A percentile compares a stretch with the other conserved stretches of the same genome.
Evolutionary conservation across 2,888 invertebrate genomes (phyloP).

Genomic region (Coleophora deauratella): DNA sequence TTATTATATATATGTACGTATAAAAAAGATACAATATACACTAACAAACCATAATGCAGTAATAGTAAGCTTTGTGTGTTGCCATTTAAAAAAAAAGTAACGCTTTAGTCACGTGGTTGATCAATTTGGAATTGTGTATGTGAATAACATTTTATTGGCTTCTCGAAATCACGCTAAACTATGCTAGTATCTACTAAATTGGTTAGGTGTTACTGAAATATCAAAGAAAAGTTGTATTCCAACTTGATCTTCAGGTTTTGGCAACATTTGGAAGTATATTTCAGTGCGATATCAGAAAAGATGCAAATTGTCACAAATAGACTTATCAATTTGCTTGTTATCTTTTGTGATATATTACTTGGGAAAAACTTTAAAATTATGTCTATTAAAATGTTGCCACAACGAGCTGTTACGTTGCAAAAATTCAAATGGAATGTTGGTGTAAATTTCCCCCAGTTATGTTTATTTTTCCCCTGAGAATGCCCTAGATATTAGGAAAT

Average conservation of each 20-base stretch:
- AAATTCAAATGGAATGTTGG: conserved; percentile 80
- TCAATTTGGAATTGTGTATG: conserved; percentile 69
- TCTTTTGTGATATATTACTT: neutral
- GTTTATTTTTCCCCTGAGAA: conserved; percentile 63
- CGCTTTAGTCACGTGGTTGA: conserved; percentile 55
- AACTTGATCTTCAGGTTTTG: conserved; percentile 64
- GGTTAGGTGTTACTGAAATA: conserved; percentile 3
- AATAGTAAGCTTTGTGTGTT: conserved; percentile 58
- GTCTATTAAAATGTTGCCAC: conserved; percentile 47
- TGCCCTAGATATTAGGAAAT: conserved; percentile 73
- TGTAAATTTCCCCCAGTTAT: conserved; percentile 66
- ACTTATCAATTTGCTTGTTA: neutral
- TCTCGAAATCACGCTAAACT: conserved; percentile 29
- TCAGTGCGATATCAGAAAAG: neutral
- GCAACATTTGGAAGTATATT: conserved; percentile 37
- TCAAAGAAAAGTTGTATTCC: conserved; percentile 41
- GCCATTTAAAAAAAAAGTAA: conserved; percentile 27
- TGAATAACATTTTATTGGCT: conserved; percentile 57
- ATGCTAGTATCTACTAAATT: conserved; percentile 7
- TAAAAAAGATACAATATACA: conserved; percentile 55
- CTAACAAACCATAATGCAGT: conserved; percentile 64
- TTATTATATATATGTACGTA: too few relatives aligned
- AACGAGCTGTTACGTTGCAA: conserved; percentile 51
- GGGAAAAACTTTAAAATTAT: neutral
- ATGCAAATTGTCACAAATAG: neutral